These are phyloP conservation scores for Raja brachyura DNA, from an alignment of 2,113 vertebrate species.

Conservation along the genomic window DNA sequence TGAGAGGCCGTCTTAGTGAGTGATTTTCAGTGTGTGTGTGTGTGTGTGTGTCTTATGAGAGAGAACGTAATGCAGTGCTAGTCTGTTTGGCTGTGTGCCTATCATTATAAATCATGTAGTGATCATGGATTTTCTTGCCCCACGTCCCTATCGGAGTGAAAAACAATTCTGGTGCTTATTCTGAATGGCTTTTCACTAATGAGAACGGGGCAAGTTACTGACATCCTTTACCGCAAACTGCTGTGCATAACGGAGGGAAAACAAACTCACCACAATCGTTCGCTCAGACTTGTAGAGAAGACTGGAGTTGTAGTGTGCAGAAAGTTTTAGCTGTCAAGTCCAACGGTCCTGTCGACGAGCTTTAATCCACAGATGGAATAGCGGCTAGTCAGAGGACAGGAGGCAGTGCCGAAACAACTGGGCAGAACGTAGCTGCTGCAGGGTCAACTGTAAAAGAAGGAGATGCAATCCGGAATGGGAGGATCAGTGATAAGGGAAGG, in stretches of 20 bases:
- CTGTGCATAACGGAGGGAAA: neutral
- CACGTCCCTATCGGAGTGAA: neutral
- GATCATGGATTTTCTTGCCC: neutral
- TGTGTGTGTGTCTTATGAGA: neutral
- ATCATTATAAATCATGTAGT: too few species aligned
- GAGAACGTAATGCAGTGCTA: neutral
- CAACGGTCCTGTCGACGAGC: neutral
- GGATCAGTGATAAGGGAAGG: neutral
- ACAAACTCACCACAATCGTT: neutral
- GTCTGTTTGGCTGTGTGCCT: neutral
- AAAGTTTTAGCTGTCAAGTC: neutral
- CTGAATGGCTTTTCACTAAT: neutral
- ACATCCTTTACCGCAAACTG: neutral
- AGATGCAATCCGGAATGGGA: neutral
- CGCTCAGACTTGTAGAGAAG: neutral
- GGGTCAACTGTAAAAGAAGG: neutral
- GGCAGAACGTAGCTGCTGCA: neutral
- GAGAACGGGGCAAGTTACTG: neutral
- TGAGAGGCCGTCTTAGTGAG: neutral
- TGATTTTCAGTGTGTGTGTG: neutral
- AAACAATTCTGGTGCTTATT: neutral
- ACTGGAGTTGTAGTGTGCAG: neutral
- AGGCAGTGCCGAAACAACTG: neutral
- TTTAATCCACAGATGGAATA: neutral
- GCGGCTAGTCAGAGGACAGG: neutral